These are phyloP conservation scores for Alcedo quadribrachys DNA, from an alignment of 2,797 vertebrate species.

Conservation along the genomic window DNA sequence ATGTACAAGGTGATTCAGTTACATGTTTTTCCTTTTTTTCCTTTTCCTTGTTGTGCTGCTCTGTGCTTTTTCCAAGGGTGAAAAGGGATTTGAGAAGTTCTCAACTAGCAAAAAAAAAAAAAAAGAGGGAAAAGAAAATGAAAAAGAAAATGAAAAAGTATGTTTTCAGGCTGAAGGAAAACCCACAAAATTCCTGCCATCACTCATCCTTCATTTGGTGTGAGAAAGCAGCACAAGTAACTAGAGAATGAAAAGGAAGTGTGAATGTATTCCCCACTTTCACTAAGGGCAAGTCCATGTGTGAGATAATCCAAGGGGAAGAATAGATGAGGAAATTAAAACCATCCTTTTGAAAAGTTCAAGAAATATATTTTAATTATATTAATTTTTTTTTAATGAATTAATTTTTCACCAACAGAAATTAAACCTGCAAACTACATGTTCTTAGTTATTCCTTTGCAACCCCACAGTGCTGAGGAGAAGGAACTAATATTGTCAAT, in stretches of 20 bases:
- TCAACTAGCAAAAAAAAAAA: background rate
- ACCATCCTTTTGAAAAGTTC: background rate
- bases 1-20: constrained; percentile 11
- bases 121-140: constrained; percentile 28
- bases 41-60: constrained; percentile 24
- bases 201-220: constrained; percentile 41
- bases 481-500: background rate
- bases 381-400: background rate
- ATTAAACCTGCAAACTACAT: background rate
- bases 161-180: constrained; percentile 34
- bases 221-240: background rate
- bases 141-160: constrained; percentile 42
- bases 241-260: constrained; percentile 9
- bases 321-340: background rate
- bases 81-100: constrained; percentile 33
- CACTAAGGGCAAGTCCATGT: background rate
- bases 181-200: constrained; percentile 10
- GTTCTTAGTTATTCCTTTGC: background rate
- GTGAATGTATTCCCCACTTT: background rate
- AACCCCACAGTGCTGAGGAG: background rate
- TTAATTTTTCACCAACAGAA: background rate
- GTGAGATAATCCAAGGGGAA: background rate
- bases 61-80: constrained; percentile 27
- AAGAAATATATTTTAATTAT: background rate
- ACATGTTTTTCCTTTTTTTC: constrained; percentile 36